Evolutionary conservation across 2,113 vertebrate species (phyloP).

Genomic region (Coptodon rendalli): DNA sequence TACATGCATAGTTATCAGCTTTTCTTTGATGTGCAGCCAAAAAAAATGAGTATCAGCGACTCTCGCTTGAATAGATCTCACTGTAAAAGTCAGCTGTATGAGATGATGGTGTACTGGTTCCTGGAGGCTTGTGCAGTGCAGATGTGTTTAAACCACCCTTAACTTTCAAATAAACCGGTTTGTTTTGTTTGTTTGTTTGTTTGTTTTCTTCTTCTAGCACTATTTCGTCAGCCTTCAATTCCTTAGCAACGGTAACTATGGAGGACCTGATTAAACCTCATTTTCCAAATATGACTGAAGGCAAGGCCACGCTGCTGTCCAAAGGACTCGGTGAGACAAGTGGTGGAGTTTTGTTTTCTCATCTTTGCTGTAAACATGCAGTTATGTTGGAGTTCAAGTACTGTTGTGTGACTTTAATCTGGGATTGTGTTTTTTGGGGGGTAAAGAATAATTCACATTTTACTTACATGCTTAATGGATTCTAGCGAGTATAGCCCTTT

Average conservation of each 20-base stretch:
- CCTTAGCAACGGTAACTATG: constrained; percentile 92
- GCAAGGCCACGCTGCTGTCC: constrained; percentile 80
- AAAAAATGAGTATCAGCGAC: neutral
- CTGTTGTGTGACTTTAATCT: neutral
- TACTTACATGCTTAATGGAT: neutral
- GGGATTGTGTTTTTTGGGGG: neutral
- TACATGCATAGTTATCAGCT: neutral
- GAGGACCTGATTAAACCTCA: constrained; percentile 90
- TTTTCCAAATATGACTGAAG: constrained; percentile 78
- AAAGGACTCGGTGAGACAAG: constrained; percentile 81
- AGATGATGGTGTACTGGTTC: neutral
- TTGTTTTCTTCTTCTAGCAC: constrained; percentile 71
- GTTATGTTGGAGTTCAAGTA: neutral
- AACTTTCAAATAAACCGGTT: neutral
- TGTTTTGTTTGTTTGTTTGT: neutral
- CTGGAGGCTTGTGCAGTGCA: neutral
- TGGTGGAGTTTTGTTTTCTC: neutral
- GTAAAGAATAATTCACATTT: neutral
- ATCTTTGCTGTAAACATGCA: neutral
- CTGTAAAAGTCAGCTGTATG: neutral
- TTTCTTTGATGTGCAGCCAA: neutral
- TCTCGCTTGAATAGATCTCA: neutral
- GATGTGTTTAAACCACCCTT: neutral
- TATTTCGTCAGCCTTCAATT: constrained; percentile 96
- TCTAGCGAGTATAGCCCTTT: neutral